Base-by-base conservation (phyloP, 2,888 invertebrate genomes). In the Lottia gigantea region DNA sequence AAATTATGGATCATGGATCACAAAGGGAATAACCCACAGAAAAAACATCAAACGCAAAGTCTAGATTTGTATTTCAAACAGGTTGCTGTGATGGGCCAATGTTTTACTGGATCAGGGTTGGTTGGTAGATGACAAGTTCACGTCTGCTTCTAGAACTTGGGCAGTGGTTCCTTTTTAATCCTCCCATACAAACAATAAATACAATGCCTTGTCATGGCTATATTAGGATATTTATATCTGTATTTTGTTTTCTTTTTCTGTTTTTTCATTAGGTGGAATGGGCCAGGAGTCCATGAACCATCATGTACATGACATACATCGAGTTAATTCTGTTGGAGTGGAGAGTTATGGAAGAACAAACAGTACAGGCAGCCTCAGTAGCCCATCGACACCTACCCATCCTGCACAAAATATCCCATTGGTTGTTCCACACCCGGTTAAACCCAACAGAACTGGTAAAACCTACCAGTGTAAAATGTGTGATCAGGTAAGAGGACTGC, bases 401-500 rank as follows among this genome's bases (percentile, higher is more conserved):
- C 55, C 55, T n/a, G 73, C 74, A 47, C 78, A 74, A 16, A 82
- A 82, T 74, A 80, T 82, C 12, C 83, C 82, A 15, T 76, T 85
- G 55, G 83, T 85, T 69, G 82, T 85, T 26, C 85, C 85, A 23
- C 85, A 85, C 73, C 85, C 85, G 8, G 82, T 84, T 46, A 85
- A 85, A 76, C 85, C 82, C 47, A 80, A 77, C 64, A 76, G 79
- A 66, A 69, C 81, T 45, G 79, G 77, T 64, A 83, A 82, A 76
- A 82, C 84, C 61, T 84, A 84, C 78, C 83, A 84, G 73, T 85
- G 85, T 76, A 85, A 85, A 79, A 84, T 84, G 82, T 85, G 85
- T 80, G 84, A 84, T 73, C 85, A 85, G 83, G 85, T 84, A 67
- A 78, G 74, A 46, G 23, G 40, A 66, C 45, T 45, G 1, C 40